Conservation (phyloP, 2,888 invertebrate genomes). For the Drosophila mimetica region DNA sequence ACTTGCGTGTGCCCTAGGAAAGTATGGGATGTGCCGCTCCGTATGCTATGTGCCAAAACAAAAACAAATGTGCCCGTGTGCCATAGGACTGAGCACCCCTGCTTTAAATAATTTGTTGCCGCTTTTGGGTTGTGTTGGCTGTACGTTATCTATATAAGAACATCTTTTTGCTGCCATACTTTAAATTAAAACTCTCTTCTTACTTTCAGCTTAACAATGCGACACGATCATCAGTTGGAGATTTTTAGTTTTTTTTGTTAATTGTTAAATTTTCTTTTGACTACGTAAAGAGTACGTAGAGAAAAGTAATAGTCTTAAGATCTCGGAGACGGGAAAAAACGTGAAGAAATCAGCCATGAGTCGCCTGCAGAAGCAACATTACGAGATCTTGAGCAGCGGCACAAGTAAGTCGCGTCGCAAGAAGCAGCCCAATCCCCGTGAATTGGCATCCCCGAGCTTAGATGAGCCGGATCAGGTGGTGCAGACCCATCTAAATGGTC, state of each 20-base stretch:
- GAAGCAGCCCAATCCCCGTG: slow-evolving; percentile 12
- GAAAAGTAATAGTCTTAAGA: not conserved
- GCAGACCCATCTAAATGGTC: slow-evolving; percentile 52
- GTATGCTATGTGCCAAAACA: no score
- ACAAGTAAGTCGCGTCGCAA: slow-evolving; percentile 38
- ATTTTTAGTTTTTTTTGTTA: slow-evolving; percentile 46
- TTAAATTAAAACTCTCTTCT: not conserved
- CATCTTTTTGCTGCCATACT: not conserved
- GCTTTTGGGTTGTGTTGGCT: not conserved
- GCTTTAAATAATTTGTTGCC: no score
- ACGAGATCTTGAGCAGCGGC: slow-evolving; percentile 40
- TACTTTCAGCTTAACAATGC: slow-evolving; percentile 34
- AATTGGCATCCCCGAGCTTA: not conserved
- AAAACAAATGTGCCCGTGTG: no score
- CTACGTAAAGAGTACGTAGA: slow-evolving; percentile 27
- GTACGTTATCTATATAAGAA: not conserved
- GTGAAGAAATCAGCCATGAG: slow-evolving; percentile 39
- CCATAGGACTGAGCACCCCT: no score
- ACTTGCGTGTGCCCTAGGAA: no score
- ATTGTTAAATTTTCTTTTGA: not conserved
- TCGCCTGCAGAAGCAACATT: slow-evolving; percentile 47
- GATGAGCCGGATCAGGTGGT: slow-evolving; percentile 8
- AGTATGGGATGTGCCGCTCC: no score
- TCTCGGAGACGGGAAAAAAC: not conserved
- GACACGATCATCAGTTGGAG: slow-evolving; percentile 46